Percentiles rank a stretch among this genome's conserved stretches.
Conservation (phyloP, 1,140 invertebrate species). For the Reticulitermes speratus region DNA sequence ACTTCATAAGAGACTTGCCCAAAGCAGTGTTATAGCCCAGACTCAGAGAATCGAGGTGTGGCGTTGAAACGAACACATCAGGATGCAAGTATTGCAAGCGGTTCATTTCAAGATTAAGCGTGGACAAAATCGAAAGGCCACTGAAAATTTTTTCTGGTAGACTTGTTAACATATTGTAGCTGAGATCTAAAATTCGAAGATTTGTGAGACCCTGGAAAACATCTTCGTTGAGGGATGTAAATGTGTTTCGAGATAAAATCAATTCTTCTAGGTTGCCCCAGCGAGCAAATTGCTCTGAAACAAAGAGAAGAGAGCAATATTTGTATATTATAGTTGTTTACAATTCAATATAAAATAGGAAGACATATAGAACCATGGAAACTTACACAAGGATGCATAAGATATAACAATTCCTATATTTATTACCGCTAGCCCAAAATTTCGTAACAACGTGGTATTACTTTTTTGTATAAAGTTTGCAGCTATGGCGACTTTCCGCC, state of each 20-base stretch:
- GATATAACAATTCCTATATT: too few relatives aligned
- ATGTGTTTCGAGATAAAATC: neutral
- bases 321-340: neutral
- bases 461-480: too few relatives aligned
- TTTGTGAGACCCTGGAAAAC: neutral
- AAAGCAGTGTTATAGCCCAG: slow-evolving; percentile 8
- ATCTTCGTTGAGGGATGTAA: neutral
- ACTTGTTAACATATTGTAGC: neutral
- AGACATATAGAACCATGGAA: too few relatives aligned
- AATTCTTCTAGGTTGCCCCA: slow-evolving; percentile 19
- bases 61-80: neutral
- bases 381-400: too few relatives aligned
- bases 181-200: slow-evolving; percentile 3
- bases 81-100: neutral
- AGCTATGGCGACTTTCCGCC: too few relatives aligned
- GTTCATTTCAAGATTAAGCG: slow-evolving; percentile 8
- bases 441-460: too few relatives aligned
- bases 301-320: neutral
- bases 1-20: neutral
- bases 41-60: neutral
- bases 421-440: too few relatives aligned
- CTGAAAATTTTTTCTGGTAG: neutral
- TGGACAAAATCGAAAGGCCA: neutral
- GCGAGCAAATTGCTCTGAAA: slow-evolving; percentile 8
- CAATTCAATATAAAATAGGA: too few relatives aligned